Evolutionary conservation across 2,888 invertebrate species (phyloP).

Genomic region (Drosophila limbata): DNA sequence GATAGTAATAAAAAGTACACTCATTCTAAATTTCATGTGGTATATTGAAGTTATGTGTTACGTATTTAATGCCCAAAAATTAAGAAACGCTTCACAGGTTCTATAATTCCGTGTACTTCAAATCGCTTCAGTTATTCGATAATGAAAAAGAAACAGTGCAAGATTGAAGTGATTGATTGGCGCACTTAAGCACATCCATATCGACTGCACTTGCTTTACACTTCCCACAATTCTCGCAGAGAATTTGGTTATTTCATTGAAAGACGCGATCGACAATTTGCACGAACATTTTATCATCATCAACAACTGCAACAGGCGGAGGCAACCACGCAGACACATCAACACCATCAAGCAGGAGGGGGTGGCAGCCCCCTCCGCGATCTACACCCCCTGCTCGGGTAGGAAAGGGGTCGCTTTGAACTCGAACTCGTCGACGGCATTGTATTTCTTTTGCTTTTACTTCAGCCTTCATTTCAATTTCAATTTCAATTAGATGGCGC

Average conservation of each 20-base stretch:
- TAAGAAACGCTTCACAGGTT: background rate
- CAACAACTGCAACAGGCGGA: constrained; percentile 8
- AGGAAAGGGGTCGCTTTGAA: constrained; percentile 56
- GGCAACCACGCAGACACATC: constrained; percentile 24
- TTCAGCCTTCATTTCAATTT: constrained; percentile 44
- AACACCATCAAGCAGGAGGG: constrained; percentile 28
- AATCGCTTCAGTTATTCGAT: background rate
- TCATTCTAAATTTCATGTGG: too few relatives aligned
- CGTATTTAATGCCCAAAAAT: background rate
- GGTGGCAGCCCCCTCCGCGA: background rate
- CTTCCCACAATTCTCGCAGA: background rate
- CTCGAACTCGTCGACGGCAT: constrained; percentile 29
- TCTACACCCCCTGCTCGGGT: background rate
- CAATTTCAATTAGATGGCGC: constrained; percentile 81
- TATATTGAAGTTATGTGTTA: background rate
- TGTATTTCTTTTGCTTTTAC: constrained; percentile 29
- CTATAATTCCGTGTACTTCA: background rate
- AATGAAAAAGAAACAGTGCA: constrained; percentile 7
- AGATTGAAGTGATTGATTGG: constrained; percentile 65
- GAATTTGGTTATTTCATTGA: constrained; percentile 36
- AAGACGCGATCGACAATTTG: constrained; percentile 66
- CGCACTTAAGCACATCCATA: constrained; percentile 33
- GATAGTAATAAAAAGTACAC: too few relatives aligned
- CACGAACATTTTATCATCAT: constrained; percentile 60
- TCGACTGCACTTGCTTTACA: constrained; percentile 19